Evolutionary conservation across 1,140 invertebrate species (phyloP).

Genomic region (Gyrodactylus bullatarudis): DNA sequence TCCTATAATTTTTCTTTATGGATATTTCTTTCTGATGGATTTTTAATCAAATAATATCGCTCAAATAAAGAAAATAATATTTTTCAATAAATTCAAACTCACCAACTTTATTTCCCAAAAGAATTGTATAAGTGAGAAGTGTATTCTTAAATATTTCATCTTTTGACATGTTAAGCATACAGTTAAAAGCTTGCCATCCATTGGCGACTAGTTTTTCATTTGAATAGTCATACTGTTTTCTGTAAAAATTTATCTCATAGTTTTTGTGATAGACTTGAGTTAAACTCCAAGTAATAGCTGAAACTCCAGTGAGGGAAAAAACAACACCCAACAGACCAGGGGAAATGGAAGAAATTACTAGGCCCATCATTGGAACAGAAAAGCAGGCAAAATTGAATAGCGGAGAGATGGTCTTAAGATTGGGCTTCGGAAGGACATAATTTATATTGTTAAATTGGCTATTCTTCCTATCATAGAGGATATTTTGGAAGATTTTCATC

Average conservation of each 20-base stretch:
- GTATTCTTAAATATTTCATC: background rate
- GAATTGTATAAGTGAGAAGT: background rate
- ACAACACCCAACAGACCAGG: background rate
- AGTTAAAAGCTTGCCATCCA: background rate
- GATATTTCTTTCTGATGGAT: background rate
- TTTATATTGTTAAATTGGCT: background rate
- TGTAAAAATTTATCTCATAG: background rate
- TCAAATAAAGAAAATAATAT: background rate
- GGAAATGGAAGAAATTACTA: background rate
- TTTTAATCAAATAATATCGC: background rate
- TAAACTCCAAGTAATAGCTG: background rate
- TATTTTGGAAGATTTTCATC: background rate
- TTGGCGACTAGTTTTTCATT: background rate
- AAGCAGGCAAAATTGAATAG: background rate
- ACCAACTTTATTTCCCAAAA: background rate
- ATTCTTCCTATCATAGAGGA: background rate
- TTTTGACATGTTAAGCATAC: background rate
- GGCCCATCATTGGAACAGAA: background rate
- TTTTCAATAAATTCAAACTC: background rate
- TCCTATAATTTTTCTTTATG: background rate
- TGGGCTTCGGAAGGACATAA: background rate
- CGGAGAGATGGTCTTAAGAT: background rate
- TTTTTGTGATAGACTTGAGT: background rate
- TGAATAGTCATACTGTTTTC: background rate
- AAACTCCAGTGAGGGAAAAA: background rate